Conservation (phyloP, 2,797 vertebrate genomes). For the Malurus splendens region DNA sequence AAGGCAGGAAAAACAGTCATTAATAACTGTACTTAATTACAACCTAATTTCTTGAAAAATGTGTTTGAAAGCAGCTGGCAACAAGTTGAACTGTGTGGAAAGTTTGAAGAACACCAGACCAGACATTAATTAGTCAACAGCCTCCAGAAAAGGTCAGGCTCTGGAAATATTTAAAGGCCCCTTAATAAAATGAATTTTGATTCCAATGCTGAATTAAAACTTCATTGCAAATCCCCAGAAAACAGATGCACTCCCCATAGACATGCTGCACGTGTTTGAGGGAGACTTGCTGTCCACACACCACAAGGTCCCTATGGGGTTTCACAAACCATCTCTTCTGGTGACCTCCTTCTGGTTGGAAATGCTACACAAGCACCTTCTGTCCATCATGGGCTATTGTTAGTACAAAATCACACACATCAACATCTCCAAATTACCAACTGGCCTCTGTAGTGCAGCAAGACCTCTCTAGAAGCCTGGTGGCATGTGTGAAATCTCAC, state of each 20-base stretch:
- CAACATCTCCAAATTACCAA: background rate
- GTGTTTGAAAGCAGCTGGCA: conserved; percentile 58
- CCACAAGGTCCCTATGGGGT: background rate
- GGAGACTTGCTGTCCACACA: background rate
- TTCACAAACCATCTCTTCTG: background rate
- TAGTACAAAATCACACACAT: background rate
- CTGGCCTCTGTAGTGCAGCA: background rate
- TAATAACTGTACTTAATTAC: conserved; percentile 59
- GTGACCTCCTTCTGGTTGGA: background rate
- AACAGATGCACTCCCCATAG: background rate
- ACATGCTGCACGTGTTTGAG: background rate
- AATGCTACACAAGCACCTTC: background rate
- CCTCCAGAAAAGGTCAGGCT: conserved; percentile 49
- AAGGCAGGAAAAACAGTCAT: conserved; percentile 45
- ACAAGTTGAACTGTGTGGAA: conserved; percentile 47
- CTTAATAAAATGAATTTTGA: conserved; percentile 48
- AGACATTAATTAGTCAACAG: conserved; percentile 61
- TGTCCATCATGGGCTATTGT: background rate
- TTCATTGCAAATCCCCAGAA: background rate
- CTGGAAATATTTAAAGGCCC: conserved; percentile 59
- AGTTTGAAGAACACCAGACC: conserved; percentile 62
- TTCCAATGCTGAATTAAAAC: conserved; percentile 31
- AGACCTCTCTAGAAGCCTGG: background rate
- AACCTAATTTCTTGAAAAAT: conserved; percentile 57
- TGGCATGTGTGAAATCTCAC: background rate